Evolutionary conservation across 2,113 vertebrate genomes (phyloP), one percentile per base, ranked within the genome.

Genomic region (Pangasianodon gigas): DNA sequence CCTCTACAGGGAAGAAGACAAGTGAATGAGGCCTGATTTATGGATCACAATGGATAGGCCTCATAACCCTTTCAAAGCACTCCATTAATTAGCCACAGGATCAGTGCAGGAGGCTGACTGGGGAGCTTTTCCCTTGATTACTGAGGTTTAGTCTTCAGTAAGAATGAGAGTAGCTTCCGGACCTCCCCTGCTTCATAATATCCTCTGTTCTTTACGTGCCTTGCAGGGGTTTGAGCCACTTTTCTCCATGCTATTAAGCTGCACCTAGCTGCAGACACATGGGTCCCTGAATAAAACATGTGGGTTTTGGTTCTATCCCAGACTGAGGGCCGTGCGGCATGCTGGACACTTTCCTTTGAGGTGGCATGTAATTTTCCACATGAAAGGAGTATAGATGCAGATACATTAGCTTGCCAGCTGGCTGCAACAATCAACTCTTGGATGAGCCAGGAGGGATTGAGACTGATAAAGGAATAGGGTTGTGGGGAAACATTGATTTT

Each of bases 261-360:
- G 92, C 93, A 93, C 92, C 93, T 93, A 93, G 71, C 89, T 92
- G 90, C 90, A 92, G 19, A 84, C 90, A 92, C 91, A 93, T 88
- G 93, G 91, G 91, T 91, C 87, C 90, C 91, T 94, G 94, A 95
- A 96, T 96, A 92, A 95, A 94, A 93, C 91, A 95, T 95, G 86
- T 89, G 85, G 89, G 87, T 54, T 58, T 79, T 58, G 87, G 86
- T 85, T 91, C 90, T 74, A 83, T 87, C 87, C 88, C 93, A 94
- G 91, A 79, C 88, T 88, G 84, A 91, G 52, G 86, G 54, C 91
- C 24, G 52, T 86, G 62, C 44, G 48, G 89, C 74, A 88, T 60
- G 41, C 32, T 62, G 79, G 69, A 60, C 79, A 65, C 83, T 56
- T 89, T 69, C 87, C 84, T 90, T 89, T 26, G 75, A 91, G 89